These are phyloP conservation scores for Ochotona princeps DNA, from an alignment of 2,113 vertebrate genomes.

Conservation along the genomic window DNA sequence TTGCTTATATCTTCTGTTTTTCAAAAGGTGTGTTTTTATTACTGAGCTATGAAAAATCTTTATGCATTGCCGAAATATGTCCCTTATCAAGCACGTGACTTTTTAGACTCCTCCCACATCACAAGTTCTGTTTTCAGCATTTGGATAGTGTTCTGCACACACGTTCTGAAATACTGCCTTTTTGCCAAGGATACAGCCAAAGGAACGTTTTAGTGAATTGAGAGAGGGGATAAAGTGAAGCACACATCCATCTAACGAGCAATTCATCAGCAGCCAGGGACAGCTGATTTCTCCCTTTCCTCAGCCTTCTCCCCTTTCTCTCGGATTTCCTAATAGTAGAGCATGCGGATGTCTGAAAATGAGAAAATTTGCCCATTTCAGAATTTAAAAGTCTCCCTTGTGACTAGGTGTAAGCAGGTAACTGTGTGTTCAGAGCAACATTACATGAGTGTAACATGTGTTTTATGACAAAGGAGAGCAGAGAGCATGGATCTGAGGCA, in stretches of 20 bases:
- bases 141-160: background rate
- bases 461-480: rapidly evolving
- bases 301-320: background rate
- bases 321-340: background rate
- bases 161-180: background rate
- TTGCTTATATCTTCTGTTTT: background rate
- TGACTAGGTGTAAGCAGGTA: background rate
- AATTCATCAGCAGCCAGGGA: background rate
- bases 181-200: slow-evolving; percentile 19
- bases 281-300: background rate
- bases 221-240: background rate
- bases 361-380: background rate
- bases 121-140: background rate
- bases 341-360: background rate
- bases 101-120: background rate
- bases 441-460: background rate
- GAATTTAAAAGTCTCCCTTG: background rate
- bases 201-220: background rate
- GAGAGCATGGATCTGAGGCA: background rate
- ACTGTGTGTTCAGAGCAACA: background rate
- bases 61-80: background rate
- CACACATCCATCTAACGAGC: background rate
- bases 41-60: background rate
- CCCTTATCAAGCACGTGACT: background rate
- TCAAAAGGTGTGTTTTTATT: slow-evolving; percentile 3